Evolutionary conservation across 1,140 invertebrate species (phyloP), one percentile per base, ranked within the genome.

Genomic region (Hylaeus anthracinus): DNA sequence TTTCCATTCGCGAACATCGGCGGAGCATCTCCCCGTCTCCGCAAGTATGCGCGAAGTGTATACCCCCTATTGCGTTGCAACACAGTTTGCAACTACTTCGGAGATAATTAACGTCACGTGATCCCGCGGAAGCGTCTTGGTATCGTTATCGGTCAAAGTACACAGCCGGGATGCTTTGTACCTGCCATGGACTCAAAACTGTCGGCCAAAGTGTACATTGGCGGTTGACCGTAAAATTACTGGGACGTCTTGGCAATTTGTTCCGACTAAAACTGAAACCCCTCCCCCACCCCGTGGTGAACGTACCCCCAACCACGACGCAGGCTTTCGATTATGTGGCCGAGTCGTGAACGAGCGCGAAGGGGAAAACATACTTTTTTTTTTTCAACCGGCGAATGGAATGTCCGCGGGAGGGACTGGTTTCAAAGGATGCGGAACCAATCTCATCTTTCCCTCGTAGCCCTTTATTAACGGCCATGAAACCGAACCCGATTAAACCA

Each of bases 221-320:
- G 90, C 77, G 89, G 90, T 90, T 90, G 80, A 86, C 88, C 90
- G 77, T 88, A 87, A 89, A 91, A 92, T 91, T 90, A 91, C 86
- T 86, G 56, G 72, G 51, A 88, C 74, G 71, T 84, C 81, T 77
- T 77, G 73, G 72, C 70, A 74, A 84, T 74, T 84, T 86, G 81
- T 71, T 53, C 12, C 14, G 51, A 51, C 65, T 69, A 81, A 84
- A 81, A 77, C 53, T 63, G 78, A 81, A 76, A 86, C 70, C 61
- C 73, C 26, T 26, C 26, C 26, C 26, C 26, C 26, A 26, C 26
- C 26, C 26, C 55, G 37, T 51, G 41, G 41, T 45, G 70, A 75
- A 53, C 58, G 15, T 48, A 37, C 61, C 37, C 56, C 39, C n/a
- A 65, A 53, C 60, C 72, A 72, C 72, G 58, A 83, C 71, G 48